Conservation (phyloP, 2,888 invertebrate genomes). For the Aelia acuminata region DNA sequence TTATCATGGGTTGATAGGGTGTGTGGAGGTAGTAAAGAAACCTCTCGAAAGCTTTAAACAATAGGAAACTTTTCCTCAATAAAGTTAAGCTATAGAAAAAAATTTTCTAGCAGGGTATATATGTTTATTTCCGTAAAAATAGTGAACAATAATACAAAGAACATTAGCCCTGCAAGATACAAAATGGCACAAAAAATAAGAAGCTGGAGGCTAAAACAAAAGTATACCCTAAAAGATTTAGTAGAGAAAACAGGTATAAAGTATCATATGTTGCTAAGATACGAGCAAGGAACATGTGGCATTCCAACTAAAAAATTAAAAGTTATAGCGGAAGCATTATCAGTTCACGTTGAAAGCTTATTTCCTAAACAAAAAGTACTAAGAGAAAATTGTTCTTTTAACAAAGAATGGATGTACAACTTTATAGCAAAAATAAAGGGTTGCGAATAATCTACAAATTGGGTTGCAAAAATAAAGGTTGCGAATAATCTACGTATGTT, state of each 20-base stretch:
- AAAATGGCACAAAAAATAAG: background rate
- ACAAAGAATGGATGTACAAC: too few species aligned
- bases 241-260: background rate
- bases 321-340: background rate
- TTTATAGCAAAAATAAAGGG: too few species aligned
- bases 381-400: too few species aligned
- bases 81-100: too few species aligned
- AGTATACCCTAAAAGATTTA: background rate
- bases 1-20: too few species aligned
- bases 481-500: too few species aligned
- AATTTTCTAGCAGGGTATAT: background rate
- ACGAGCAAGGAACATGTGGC: background rate
- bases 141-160: background rate
- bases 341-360: background rate
- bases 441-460: too few species aligned
- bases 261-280: background rate
- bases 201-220: background rate
- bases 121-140: background rate
- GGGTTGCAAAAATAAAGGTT: too few species aligned
- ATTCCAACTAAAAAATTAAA: background rate
- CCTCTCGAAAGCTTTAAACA: too few species aligned
- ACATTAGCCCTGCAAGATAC: background rate
- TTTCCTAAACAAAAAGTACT: background rate
- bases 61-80: too few species aligned
- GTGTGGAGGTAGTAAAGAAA: too few species aligned